phyloP scores from a whole-genome alignment of 1,140 invertebrate genomes.

The Coptotermes formosanus region DNA sequence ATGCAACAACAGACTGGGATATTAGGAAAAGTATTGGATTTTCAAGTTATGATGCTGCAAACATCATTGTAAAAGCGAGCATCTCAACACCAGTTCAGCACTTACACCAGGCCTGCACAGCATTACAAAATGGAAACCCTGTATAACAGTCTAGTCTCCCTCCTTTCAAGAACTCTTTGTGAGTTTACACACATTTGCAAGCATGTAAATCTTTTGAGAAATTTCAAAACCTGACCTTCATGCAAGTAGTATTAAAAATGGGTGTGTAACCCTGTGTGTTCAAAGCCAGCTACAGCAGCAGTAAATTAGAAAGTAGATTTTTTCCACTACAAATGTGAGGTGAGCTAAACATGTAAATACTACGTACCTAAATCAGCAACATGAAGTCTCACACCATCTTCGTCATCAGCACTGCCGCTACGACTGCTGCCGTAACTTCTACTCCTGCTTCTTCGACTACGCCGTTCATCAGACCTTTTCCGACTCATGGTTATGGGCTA shows the following conservation, averaged over 20 bases:
- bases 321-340: background rate
- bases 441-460: constrained; percentile 25
- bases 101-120: too few species aligned
- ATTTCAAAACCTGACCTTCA: background rate
- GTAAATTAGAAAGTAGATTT: too few species aligned
- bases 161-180: too few species aligned
- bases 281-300: background rate
- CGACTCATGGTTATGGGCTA: background rate
- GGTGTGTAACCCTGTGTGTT: background rate
- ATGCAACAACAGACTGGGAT: too few species aligned
- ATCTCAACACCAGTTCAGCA: too few species aligned
- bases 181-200: background rate
- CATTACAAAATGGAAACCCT: too few species aligned
- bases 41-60: too few species aligned
- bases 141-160: too few species aligned
- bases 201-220: too few species aligned
- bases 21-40: too few species aligned
- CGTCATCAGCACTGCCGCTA: constrained; percentile 41
- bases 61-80: too few species aligned
- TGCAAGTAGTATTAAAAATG: background rate
- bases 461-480: background rate
- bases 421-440: constrained; percentile 26
- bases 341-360: background rate
- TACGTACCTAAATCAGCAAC: constrained; percentile 51
- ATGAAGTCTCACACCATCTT: constrained; percentile 48